These are phyloP conservation scores for Mormyrus lacerda DNA, from an alignment of 2,113 vertebrate species.

Conservation along the genomic window DNA sequence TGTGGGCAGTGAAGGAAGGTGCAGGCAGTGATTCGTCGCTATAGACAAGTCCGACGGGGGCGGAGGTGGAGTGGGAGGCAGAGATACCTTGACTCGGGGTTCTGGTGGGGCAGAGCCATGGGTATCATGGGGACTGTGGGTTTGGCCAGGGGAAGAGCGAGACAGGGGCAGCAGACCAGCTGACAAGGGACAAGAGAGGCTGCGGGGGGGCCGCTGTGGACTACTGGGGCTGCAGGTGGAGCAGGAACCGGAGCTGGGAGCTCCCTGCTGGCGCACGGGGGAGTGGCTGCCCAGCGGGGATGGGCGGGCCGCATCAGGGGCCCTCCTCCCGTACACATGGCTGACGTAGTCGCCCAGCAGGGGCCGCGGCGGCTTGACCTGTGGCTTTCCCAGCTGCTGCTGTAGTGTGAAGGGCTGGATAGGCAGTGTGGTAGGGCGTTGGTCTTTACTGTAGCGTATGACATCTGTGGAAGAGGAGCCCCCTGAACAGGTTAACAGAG, in stretches of 20 bases:
- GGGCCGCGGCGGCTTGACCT: slow-evolving; percentile 64
- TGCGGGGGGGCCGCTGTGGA: slow-evolving; percentile 49
- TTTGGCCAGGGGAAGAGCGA: slow-evolving; percentile 37
- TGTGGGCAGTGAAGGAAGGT: slow-evolving; percentile 52
- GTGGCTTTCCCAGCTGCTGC: slow-evolving; percentile 67
- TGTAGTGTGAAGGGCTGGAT: slow-evolving; percentile 91
- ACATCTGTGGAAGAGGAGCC: slow-evolving; percentile 55
- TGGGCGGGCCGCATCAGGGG: slow-evolving; percentile 58
- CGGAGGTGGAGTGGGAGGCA: slow-evolving; percentile 18
- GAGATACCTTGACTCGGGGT: not conserved
- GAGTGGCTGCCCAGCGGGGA: slow-evolving; percentile 72
- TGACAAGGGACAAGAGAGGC: slow-evolving; percentile 53
- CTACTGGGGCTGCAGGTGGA: slow-evolving; percentile 71
- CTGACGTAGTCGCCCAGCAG: slow-evolving; percentile 77
- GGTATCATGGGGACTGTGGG: slow-evolving; percentile 37
- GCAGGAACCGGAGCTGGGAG: slow-evolving; percentile 72
- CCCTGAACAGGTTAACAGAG: slow-evolving; percentile 48
- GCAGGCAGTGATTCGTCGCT: slow-evolving; percentile 55
- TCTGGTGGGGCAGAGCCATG: slow-evolving; percentile 30
- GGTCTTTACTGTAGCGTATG: slow-evolving; percentile 80
- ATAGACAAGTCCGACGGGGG: slow-evolving; percentile 15
- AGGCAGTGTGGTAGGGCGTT: slow-evolving; percentile 87
- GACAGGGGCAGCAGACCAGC: slow-evolving; percentile 53
- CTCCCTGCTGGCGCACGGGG: slow-evolving; percentile 63
- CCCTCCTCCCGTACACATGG: slow-evolving; percentile 62